A percentile compares a stretch with the other conserved stretches of the same genome.
Evolutionary conservation across 1,140 invertebrate genomes (phyloP).

Genomic region (Atta texana): DNA sequence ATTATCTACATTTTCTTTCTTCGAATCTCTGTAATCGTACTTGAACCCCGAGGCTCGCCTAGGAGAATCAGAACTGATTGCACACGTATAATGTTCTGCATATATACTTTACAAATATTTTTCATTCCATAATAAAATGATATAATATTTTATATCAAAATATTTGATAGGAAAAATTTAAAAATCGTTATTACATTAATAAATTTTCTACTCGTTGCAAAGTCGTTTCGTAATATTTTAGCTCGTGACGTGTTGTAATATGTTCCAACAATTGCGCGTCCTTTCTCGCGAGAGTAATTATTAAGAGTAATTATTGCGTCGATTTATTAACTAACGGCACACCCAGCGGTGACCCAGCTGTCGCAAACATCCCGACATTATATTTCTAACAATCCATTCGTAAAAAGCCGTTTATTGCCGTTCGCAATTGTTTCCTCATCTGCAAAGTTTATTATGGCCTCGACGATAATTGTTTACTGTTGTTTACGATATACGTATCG

Average conservation of each 20-base stretch:
- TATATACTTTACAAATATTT: background rate
- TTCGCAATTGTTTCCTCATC: background rate
- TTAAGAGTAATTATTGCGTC: slow-evolving; percentile 3
- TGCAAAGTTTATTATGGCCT: background rate
- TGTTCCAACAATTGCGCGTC: background rate
- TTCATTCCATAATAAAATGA: background rate
- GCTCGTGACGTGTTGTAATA: background rate
- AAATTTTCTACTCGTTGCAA: background rate
- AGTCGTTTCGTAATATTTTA: background rate
- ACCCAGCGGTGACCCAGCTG: background rate
- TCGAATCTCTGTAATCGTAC: background rate
- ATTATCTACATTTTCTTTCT: background rate
- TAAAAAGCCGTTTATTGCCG: slow-evolving; percentile 13
- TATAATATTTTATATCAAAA: background rate
- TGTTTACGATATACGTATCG: background rate
- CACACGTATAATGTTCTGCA: slow-evolving; percentile 1
- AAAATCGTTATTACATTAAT: background rate
- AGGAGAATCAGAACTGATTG: background rate
- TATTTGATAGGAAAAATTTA: background rate
- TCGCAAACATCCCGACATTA: background rate
- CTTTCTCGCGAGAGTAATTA: background rate
- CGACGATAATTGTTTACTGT: slow-evolving; percentile 6
- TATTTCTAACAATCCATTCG: background rate
- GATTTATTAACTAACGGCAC: slow-evolving; percentile 25
- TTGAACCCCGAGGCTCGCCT: background rate